phyloP scores from a whole-genome alignment of 1,140 invertebrate species.

The Ridgeia piscesae region DNA sequence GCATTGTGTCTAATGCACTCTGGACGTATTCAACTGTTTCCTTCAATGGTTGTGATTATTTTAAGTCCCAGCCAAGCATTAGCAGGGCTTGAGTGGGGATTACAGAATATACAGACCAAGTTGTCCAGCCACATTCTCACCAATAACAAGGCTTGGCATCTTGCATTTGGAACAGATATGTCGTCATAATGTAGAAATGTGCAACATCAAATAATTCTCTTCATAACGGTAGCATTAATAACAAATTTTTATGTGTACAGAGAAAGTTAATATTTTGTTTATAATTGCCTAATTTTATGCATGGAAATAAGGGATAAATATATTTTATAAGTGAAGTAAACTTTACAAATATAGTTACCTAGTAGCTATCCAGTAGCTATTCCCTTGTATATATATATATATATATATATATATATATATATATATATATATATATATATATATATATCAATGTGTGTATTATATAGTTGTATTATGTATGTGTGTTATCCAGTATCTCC shows the following conservation, averaged over 20 bases:
- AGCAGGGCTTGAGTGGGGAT: not conserved
- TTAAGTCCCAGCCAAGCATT: not conserved
- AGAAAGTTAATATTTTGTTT: not conserved
- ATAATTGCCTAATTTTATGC: not conserved
- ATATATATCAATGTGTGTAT: no score
- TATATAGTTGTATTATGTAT: no score
- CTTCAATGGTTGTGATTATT: not conserved
- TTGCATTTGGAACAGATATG: not conserved
- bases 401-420: no score
- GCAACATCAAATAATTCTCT: not conserved
- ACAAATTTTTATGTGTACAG: not conserved
- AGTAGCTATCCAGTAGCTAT: no score
- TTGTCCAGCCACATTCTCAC: not conserved
- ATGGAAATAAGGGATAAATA: not conserved
- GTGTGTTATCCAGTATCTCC: no score
- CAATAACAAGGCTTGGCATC: not conserved
- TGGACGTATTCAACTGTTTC: not conserved
- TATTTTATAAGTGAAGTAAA: not conserved
- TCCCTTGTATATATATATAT: no score
- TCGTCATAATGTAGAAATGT: not conserved
- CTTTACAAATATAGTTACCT: not conserved
- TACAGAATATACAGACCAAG: not conserved
- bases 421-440: no score
- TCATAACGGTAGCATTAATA: not conserved
- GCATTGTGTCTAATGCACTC: not conserved